Base-by-base conservation (phyloP, 2,888 invertebrate genomes). In the Acanthopleura granulata region DNA sequence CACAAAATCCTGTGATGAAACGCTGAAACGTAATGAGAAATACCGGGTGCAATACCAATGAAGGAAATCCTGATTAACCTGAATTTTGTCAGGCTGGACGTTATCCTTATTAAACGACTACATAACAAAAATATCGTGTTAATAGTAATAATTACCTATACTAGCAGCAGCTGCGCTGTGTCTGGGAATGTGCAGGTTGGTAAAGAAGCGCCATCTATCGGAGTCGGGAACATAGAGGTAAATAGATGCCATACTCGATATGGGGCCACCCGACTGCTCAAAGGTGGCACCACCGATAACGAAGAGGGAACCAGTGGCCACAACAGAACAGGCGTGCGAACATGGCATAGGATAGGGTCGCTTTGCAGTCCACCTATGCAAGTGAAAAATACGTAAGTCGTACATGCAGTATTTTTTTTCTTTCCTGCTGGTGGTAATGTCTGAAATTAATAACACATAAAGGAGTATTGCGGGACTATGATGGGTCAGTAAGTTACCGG, bases 211-310 rank as follows among this genome's bases (percentile, higher is more conserved):
- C 86, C 83, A 86, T 1, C 72, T 74, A 74, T 87, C 87, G 0
- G 74, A 73, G 16, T 74, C 78, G 30, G 82, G 81, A 29, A 79
- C 74, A 77, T 86, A 86, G n/a, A 81, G 81, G 74, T 81, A 80
- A 12, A 87, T 79, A 22, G 79, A 76, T 49, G 78, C 73, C n/a
- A 85, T 74, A 70, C 85, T 86, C 9, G 74, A 69, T 40, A 82
- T 75, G 61, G 74, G 71, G 16, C 72, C 75, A 12, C 76, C 76
- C 0, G 77, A 66, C n/a, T 77, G 76, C 14, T 72, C 72, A 61
- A 81, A 74, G 15, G 82, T 81, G 51, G 82, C 82, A 14, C 87
- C 87, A 25, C 86, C 87, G 22, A 87, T 79, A 27, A 85, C 76
- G 74, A 80, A 85, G 61, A 88, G 72, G 1, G 75, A 69, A 50